These are phyloP conservation scores for Drosophila lacertosa DNA, from an alignment of 1,140 invertebrate species.

Conservation along the genomic window DNA sequence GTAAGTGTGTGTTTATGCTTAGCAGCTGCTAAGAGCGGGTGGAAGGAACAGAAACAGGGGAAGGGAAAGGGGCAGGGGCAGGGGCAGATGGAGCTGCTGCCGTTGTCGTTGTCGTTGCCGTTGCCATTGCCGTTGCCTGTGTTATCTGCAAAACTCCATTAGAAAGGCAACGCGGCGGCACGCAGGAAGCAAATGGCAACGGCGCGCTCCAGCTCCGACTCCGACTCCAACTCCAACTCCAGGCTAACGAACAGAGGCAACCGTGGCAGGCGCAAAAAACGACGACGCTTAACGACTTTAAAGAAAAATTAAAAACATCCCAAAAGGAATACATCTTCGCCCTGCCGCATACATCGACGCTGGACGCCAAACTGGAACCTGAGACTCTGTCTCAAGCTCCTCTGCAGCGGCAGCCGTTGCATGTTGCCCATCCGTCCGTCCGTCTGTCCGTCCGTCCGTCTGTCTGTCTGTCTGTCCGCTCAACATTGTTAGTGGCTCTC, in stretches of 20 bases:
- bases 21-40: conserved; percentile 33
- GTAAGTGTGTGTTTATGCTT: conserved; percentile 79
- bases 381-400: conserved; percentile 16
- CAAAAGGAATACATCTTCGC: conserved; percentile 83
- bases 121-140: conserved; percentile 37
- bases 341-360: conserved; percentile 69
- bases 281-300: conserved; percentile 82
- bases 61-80: background rate
- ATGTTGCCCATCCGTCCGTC: conserved; percentile 62
- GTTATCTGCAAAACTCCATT: conserved; percentile 81
- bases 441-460: conserved; percentile 38
- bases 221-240: conserved; percentile 7
- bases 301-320: conserved; percentile 83
- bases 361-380: conserved; percentile 42
- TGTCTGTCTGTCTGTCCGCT: conserved; percentile 44
- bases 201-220: conserved; percentile 49
- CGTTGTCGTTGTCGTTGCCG: conserved; percentile 40
- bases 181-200: conserved; percentile 74
- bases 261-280: conserved; percentile 52
- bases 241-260: conserved; percentile 70
- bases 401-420: conserved; percentile 49
- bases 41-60: background rate
- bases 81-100: conserved; percentile 17
- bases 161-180: conserved; percentile 70
- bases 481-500: conserved; percentile 81